Evolutionary conservation across 2,113 vertebrate species (phyloP), one percentile per base, ranked within the genome.

Genomic region (Sakesphorus luctuosus): DNA sequence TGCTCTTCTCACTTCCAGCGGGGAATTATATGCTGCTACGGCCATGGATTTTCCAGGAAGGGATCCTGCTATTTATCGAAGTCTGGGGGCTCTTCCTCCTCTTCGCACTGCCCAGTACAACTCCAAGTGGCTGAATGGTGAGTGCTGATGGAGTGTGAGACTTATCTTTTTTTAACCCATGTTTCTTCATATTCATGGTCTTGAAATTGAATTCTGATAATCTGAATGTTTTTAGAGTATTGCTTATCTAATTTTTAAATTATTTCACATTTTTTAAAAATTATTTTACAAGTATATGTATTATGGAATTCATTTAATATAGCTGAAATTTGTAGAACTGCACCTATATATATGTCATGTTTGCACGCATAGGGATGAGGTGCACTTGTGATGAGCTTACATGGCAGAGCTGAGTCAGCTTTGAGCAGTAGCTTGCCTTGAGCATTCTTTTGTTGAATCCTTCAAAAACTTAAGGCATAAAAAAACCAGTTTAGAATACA

Each of bases 91-190:
- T 7, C 97, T 99, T 67, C 99, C 99, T 16, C 99, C 99, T 1
- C 98, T 99, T 25, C 99, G 99, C 76, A 99, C 99, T 0, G 99
- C 99, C 2, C 99, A 99, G 94, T 99, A 99, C 98, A 99, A 99
- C 98, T 99, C 99, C 89, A 99, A 99, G 85, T 99, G 99, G 99
- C 98, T 99, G 73, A 99, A 99, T 36, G 99, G 99, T 99, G 98
- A 61, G 97, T 97, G 26, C 18, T 71, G 52, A 16, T 44, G 76
- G 88, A 88, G 55, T 13, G 1, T 38, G 24, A 58, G 14, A 19
- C 69, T 66, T 18, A 4, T 14, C 10, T 74, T 38, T 73, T 58
- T 90, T 40, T 40, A 21, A 2, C 8, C n/a, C 12, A 5, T 4
- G 3, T 63, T 49, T 38, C 31, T 52, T 29, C 4, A 11, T 11